Evolutionary conservation across 2,113 vertebrate genomes (phyloP).

Genomic region (Rhabdomys dilectus): DNA sequence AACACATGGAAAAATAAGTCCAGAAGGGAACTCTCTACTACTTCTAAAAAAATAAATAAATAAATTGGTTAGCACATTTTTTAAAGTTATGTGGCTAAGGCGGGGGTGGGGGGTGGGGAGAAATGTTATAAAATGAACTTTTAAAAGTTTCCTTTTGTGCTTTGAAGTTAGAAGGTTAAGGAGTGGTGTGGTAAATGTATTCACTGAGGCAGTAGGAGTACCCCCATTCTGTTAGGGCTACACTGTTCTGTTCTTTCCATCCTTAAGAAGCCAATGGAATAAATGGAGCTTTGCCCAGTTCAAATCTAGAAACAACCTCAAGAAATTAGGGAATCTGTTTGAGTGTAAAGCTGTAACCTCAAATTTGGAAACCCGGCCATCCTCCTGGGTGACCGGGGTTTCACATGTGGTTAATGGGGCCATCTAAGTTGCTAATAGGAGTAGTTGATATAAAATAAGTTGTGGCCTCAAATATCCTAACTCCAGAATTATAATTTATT

Average conservation of each 20-base stretch:
- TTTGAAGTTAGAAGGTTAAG: constrained; percentile 44
- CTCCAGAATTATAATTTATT: not conserved
- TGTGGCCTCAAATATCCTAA: not conserved
- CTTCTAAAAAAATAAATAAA: constrained; percentile 72
- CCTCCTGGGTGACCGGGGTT: not conserved
- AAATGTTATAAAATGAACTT: constrained; percentile 69
- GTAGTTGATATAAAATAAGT: not conserved
- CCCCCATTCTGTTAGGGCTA: not conserved
- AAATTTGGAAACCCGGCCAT: not conserved
- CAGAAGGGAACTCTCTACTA: constrained; percentile 74
- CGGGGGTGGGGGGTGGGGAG: not conserved
- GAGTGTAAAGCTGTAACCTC: not conserved
- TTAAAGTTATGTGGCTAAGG: constrained; percentile 76
- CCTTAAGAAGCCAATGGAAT: not conserved
- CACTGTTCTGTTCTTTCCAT: not conserved
- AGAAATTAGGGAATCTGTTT: not conserved
- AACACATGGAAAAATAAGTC: constrained; percentile 79
- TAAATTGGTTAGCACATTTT: constrained; percentile 77
- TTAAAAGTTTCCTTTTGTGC: constrained; percentile 55
- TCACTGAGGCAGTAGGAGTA: not conserved
- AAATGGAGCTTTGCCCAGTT: not conserved
- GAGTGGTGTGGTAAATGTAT: not conserved
- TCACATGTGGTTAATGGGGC: not conserved
- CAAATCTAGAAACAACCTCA: constrained; percentile 36
- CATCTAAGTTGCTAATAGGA: not conserved